Conservation (phyloP, 1,140 invertebrate genomes). For the Drosophila saltans region DNA sequence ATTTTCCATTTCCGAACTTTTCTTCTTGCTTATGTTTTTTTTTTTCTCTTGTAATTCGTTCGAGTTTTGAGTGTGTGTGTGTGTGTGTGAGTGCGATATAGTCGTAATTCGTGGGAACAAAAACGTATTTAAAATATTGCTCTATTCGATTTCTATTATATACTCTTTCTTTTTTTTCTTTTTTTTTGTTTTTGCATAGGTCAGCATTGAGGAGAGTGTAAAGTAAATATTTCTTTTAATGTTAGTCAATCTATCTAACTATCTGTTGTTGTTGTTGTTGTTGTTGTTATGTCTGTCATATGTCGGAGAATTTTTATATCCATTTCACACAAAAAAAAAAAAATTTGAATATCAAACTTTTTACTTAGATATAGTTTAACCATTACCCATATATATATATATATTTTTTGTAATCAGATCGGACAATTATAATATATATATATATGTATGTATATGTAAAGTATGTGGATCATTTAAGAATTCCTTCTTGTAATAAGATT, state of each 20-base stretch:
- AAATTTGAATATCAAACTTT: not conserved
- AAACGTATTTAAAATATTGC: constrained; percentile 8
- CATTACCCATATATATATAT: too few species aligned
- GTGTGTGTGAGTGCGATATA: not conserved
- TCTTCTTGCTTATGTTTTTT: not conserved
- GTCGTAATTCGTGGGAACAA: not conserved
- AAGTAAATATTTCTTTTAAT: not conserved
- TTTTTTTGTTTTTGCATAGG: not conserved
- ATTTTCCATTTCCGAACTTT: constrained; percentile 61
- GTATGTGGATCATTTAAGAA: too few species aligned
- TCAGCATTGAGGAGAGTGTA: not conserved
- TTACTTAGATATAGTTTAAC: not conserved
- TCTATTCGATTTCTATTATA: not conserved
- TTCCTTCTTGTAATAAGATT: not conserved
- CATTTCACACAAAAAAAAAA: too few species aligned
- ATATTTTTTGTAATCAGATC: not conserved
- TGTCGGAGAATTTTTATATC: not conserved
- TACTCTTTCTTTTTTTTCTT: not conserved
- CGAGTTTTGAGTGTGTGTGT: too few species aligned
- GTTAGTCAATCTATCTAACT: not conserved
- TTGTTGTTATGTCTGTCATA: not conserved
- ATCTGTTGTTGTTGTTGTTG: not conserved
- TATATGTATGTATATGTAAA: not conserved
- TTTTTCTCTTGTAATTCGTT: too few species aligned
- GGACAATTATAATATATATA: not conserved